These are phyloP conservation scores for Drosophila watanabei DNA, from an alignment of 1,140 invertebrate species.

Conservation along the genomic window DNA sequence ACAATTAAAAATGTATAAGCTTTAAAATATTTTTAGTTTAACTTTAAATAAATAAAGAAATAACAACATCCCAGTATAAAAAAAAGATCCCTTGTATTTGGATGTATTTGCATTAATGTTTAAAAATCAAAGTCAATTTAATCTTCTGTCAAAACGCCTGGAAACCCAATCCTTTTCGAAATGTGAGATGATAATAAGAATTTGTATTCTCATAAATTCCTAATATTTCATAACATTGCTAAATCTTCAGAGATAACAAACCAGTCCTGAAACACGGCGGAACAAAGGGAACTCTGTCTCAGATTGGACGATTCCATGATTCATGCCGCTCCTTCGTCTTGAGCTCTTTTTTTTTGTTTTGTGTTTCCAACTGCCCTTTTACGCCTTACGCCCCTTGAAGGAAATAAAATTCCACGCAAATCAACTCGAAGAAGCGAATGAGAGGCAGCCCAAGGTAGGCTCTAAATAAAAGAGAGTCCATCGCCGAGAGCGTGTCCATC, in stretches of 20 bases:
- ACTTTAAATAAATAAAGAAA: not conserved
- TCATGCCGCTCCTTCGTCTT: conserved; percentile 40
- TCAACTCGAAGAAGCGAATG: conserved; percentile 63
- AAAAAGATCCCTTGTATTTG: not conserved
- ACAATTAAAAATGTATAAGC: too few relatives aligned
- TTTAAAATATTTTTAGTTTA: too few relatives aligned
- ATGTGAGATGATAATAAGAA: not conserved
- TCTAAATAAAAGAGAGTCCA: conserved; percentile 34
- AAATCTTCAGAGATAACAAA: conserved; percentile 27
- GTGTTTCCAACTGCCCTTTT: not conserved
- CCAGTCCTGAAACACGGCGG: conserved; percentile 11
- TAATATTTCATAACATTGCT: conserved; percentile 41
- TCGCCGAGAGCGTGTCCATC: conserved; percentile 47
- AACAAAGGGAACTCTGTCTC: conserved; percentile 34
- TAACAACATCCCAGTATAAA: not conserved
- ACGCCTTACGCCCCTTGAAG: conserved; percentile 24
- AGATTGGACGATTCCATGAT: conserved; percentile 44
- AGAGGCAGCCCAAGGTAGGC: conserved; percentile 38
- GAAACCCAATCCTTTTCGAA: not conserved
- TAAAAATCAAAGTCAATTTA: not conserved
- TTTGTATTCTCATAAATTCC: conserved; percentile 5
- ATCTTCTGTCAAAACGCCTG: not conserved
- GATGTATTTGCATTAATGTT: not conserved
- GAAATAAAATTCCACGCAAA: conserved; percentile 80
- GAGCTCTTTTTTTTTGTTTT: not conserved